These are phyloP conservation scores for Drosophila grimshawi DNA, from an alignment of 1,140 invertebrate species.

Conservation along the genomic window DNA sequence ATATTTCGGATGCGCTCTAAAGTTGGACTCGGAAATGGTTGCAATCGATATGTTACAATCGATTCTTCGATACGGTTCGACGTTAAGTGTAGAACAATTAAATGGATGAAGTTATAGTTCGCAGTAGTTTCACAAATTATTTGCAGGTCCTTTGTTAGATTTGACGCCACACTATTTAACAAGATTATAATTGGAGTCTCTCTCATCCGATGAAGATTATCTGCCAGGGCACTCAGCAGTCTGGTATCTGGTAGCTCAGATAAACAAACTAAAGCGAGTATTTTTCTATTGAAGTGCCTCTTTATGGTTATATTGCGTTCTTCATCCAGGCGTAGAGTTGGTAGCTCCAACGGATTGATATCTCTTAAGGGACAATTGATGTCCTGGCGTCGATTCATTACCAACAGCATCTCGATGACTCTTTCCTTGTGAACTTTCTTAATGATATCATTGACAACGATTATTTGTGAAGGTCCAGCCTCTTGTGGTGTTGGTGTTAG, in stretches of 20 bases:
- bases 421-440: background rate
- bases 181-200: slow-evolving; percentile 10
- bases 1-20: background rate
- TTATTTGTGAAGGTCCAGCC: background rate
- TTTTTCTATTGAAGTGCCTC: slow-evolving; percentile 1
- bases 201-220: slow-evolving; percentile 11
- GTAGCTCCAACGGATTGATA: background rate
- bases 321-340: slow-evolving; percentile 11
- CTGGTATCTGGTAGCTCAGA: background rate
- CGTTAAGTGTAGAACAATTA: slow-evolving; percentile 14
- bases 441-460: slow-evolving; percentile 4
- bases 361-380: slow-evolving; percentile 9
- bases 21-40: slow-evolving; percentile 22
- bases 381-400: background rate
- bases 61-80: background rate
- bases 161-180: background rate
- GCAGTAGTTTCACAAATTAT: background rate
- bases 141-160: background rate
- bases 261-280: slow-evolving; percentile 41
- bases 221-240: slow-evolving; percentile 1
- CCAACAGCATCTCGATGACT: slow-evolving; percentile 2
- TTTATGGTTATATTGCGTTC: background rate
- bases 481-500: background rate
- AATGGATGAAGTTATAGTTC: background rate
- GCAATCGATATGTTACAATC: slow-evolving; percentile 4